Conservation (phyloP, 2,888 invertebrate species). For the Tubulanus polymorphus region DNA sequence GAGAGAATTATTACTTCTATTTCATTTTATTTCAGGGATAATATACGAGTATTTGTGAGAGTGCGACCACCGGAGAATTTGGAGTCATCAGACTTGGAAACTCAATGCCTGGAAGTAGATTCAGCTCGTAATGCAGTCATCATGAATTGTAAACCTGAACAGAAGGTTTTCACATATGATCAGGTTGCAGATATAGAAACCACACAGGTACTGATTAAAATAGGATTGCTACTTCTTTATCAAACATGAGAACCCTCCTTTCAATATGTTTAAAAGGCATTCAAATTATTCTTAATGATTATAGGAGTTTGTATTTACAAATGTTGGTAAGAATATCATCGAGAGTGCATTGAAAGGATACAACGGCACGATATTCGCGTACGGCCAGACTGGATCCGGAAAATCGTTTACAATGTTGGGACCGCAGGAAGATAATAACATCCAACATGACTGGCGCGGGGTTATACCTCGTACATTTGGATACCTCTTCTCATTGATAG, state of each 20-base stretch:
- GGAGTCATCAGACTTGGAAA: slow-evolving; percentile 17
- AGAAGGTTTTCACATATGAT: slow-evolving; percentile 43
- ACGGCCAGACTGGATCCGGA: slow-evolving; percentile 55
- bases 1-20: no score
- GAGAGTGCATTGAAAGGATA: slow-evolving; percentile 52
- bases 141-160: slow-evolving; percentile 35
- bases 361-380: slow-evolving; percentile 56
- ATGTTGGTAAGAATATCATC: slow-evolving; percentile 48
- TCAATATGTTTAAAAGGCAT: no score
- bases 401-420: slow-evolving; percentile 55
- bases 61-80: slow-evolving; percentile 36
- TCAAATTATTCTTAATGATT: slow-evolving; percentile 15
- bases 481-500: slow-evolving; percentile 46
- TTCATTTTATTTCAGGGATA: slow-evolving; percentile 25
- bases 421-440: slow-evolving; percentile 44
- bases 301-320: slow-evolving; percentile 47
- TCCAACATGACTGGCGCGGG: slow-evolving; percentile 46
- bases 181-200: slow-evolving; percentile 38
- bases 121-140: slow-evolving; percentile 26
- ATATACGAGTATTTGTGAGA: slow-evolving; percentile 45
- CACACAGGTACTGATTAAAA: slow-evolving; percentile 33
- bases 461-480: slow-evolving; percentile 53
- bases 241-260: no score
- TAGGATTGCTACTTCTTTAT: no score
- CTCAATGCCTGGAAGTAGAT: slow-evolving; percentile 30